phyloP scores from a whole-genome alignment of 2,113 vertebrate species.

The Vulpes vulpes region DNA sequence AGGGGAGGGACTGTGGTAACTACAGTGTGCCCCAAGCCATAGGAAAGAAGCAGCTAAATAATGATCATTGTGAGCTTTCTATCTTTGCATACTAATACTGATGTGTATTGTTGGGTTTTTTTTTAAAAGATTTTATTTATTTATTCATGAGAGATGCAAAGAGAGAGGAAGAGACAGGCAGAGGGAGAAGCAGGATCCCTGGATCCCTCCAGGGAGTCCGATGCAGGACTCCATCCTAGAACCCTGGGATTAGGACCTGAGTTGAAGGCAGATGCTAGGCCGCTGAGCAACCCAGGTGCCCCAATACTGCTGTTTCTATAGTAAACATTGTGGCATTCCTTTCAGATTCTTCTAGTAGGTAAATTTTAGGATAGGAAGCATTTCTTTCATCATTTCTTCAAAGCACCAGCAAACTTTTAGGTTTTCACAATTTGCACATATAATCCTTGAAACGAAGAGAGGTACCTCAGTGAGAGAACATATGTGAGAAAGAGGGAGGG shows the following conservation, averaged over 20 bases:
- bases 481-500: slow-evolving; percentile 70
- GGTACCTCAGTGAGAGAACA: slow-evolving; percentile 18
- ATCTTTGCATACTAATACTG: neutral
- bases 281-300: no score
- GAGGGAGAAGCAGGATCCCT: no score
- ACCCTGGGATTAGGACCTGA: no score
- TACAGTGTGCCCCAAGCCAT: neutral
- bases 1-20: neutral
- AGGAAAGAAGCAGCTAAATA: neutral
- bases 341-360: slow-evolving; percentile 69
- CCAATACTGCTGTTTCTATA: slow-evolving; percentile 7
- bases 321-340: slow-evolving; percentile 67
- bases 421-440: slow-evolving; percentile 45
- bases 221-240: no score
- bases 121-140: no score
- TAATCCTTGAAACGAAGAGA: slow-evolving; percentile 52
- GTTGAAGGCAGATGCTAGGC: no score
- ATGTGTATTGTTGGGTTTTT: neutral
- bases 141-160: no score
- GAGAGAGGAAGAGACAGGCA: no score
- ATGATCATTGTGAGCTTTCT: neutral
- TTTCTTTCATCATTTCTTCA: slow-evolving; percentile 83
- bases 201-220: no score
- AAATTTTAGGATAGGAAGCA: slow-evolving; percentile 74
- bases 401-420: slow-evolving; percentile 80